Conservation (phyloP, 2,888 invertebrate species). For the Coremacera marginata region DNA sequence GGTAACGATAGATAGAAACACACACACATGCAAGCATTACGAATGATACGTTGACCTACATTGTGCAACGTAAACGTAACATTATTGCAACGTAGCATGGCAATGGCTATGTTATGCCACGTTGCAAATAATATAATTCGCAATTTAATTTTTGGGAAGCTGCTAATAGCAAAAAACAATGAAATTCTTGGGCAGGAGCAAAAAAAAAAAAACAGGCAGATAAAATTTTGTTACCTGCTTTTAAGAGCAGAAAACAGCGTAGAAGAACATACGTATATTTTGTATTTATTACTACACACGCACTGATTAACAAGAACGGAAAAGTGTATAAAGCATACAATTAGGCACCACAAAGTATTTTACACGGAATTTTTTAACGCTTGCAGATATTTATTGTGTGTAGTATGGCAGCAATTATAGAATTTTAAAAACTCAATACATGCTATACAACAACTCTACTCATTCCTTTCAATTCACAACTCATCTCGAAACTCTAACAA, state of each 20-base stretch:
- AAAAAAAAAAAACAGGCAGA: background rate
- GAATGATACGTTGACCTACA: constrained; percentile 22
- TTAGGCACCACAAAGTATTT: background rate
- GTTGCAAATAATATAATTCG: constrained; percentile 27
- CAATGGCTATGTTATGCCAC: background rate
- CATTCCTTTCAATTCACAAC: background rate
- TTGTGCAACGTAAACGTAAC: constrained; percentile 5
- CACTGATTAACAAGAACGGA: too few species aligned
- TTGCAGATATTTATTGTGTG: too few species aligned
- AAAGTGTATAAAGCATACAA: constrained; percentile 2
- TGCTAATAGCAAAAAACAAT: background rate
- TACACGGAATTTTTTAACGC: background rate
- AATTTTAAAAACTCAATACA: too few species aligned
- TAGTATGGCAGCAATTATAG: too few species aligned
- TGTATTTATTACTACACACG: background rate
- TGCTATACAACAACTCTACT: too few species aligned
- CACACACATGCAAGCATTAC: constrained; percentile 21
- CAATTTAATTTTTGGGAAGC: constrained; percentile 26
- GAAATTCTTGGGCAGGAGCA: too few species aligned
- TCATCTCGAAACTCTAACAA: background rate
- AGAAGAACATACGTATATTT: background rate
- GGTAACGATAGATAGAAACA: background rate
- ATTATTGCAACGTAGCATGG: background rate
- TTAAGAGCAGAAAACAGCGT: background rate
- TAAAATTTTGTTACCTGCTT: background rate